Evolutionary conservation across 2,113 vertebrate genomes (phyloP), one percentile per base, ranked within the genome.

Genomic region (Mola mola): DNA sequence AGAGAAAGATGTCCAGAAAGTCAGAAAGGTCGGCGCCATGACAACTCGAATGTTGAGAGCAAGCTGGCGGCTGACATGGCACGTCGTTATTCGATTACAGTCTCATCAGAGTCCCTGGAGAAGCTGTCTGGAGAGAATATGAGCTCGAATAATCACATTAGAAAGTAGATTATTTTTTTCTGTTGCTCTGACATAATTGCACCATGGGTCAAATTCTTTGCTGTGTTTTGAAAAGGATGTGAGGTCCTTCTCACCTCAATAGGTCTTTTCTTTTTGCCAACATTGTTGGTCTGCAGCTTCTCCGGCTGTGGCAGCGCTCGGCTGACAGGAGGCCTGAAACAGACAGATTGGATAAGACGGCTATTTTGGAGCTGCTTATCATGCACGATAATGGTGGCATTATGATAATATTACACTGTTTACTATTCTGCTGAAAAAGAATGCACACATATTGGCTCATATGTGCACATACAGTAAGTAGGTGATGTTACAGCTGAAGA

Each of bases 251-350:
- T 92, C 87, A 99, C 97, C 93, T 99, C 97, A 43, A 98, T 96
- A 5, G 96, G 95, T 77, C 95, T 94, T 90, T 98, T 98, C 88
- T 98, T 99, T 86, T 98, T 99, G 55, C 97, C 97, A 6, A 98
- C 93, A 4, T 98, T 98, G 75, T 99, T 98, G 63, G 96, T 98
- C 83, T 98, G 96, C 33, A 99, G 94, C 73, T 99, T 99, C 85
- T 98, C 97, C 8, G 96, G 97, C 83, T 94, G 94, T n/a, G 96
- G 96, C 55, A 98, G 80, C 24, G 97, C 96, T 89, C 97, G 93
- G 93, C 96, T 98, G 84, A 98, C 96, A 31, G 97, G 95, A 84
- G 97, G 97, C 93, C 97, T 99, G 93, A 85, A 93, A 94, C 17
- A 92, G 81, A 94, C 84, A 92, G 87, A 82, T 82, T 82, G 81